phyloP scores from a whole-genome alignment of 2,797 vertebrate species.

The Melanotaenia nigrans region DNA sequence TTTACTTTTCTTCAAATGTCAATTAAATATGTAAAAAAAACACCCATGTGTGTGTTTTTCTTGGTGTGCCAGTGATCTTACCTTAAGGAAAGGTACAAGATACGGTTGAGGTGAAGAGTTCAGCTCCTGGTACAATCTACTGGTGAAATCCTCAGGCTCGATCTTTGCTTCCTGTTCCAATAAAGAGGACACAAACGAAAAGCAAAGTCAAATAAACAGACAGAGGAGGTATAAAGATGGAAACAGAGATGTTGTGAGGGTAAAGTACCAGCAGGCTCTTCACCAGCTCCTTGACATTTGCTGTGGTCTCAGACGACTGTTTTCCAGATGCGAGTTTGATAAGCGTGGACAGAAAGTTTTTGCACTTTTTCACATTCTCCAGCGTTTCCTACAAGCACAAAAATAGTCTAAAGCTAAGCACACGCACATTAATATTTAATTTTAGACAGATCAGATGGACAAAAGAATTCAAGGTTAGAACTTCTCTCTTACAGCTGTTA shows the following conservation, averaged over 20 bases:
- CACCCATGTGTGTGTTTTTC: background rate
- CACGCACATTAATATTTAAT: background rate
- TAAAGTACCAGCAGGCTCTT: conserved; percentile 88
- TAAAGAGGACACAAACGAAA: conserved; percentile 2
- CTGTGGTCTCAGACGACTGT: conserved; percentile 90
- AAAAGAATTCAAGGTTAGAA: conserved; percentile 23
- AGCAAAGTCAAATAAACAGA: conserved; percentile 1
- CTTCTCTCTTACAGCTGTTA: conserved; percentile 84
- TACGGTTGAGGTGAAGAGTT: conserved; percentile 95
- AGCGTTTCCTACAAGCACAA: conserved; percentile 87
- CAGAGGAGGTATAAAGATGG: background rate
- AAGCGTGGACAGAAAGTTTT: conserved; percentile 92
- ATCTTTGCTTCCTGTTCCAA: conserved; percentile 88
- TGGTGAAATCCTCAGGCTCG: conserved; percentile 93
- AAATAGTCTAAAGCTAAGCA: background rate
- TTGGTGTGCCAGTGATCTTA: conserved; percentile 60
- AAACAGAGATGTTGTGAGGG: background rate
- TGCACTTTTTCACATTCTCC: conserved; percentile 96
- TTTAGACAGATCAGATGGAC: conserved; percentile 5
- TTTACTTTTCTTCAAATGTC: background rate
- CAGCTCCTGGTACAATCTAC: conserved; percentile 90
- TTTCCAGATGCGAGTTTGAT: conserved; percentile 94
- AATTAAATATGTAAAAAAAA: background rate
- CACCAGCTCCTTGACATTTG: conserved; percentile 92
- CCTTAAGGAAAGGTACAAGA: conserved; percentile 97